phyloP scores from a whole-genome alignment of 2,888 invertebrate genomes.

The Tolmerus cingulatus region DNA sequence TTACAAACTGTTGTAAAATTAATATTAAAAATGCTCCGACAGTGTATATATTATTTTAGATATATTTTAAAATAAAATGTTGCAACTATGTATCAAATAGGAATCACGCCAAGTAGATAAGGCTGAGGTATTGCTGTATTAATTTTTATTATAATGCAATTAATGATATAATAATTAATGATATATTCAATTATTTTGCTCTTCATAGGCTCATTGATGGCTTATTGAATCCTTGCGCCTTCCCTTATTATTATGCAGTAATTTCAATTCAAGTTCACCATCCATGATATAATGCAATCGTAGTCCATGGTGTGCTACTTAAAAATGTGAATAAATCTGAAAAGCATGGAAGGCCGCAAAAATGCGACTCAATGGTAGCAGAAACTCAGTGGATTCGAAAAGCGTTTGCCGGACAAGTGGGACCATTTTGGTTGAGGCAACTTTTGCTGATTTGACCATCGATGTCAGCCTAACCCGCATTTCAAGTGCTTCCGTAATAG shows the following conservation, averaged over 20 bases:
- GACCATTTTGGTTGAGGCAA: neutral
- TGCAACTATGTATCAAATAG: too few species aligned
- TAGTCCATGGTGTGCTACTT: neutral
- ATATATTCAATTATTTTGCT: neutral
- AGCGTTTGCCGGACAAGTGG: neutral
- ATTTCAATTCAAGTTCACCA: neutral
- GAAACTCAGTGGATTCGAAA: neutral
- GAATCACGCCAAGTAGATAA: too few species aligned
- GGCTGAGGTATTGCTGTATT: too few species aligned
- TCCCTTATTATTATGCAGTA: neutral
- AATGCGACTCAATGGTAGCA: neutral
- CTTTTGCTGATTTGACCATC: conserved; percentile 24
- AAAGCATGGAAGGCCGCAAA: neutral
- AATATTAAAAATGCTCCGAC: too few species aligned
- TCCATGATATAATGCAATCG: neutral
- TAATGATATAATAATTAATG: too few species aligned
- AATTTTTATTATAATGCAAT: too few species aligned
- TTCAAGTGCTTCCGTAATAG: conserved; percentile 36
- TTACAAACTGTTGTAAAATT: too few species aligned
- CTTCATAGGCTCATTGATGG: neutral
- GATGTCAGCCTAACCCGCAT: neutral
- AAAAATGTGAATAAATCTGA: neutral
- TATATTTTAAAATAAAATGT: too few species aligned
- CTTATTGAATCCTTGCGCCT: neutral
- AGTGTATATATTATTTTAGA: too few species aligned